phyloP scores from a whole-genome alignment of 2,113 vertebrate genomes.

The Aspiorhynchus laticeps region DNA sequence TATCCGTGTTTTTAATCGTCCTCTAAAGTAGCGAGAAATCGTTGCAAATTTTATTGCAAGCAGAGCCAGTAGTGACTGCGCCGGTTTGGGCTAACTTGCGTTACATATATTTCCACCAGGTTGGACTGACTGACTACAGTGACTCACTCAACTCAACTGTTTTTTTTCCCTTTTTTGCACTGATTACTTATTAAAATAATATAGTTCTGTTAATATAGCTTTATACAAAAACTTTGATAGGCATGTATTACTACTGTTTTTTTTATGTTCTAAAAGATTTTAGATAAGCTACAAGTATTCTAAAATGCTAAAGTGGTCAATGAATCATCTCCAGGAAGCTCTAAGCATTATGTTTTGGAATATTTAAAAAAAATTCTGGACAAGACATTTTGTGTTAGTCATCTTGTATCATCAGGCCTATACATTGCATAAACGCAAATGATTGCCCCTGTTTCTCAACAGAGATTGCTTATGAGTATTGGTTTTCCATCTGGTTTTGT shows the following conservation, averaged over 20 bases:
- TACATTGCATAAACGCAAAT: conserved; percentile 49
- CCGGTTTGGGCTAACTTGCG: conserved; percentile 28
- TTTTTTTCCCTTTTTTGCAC: not conserved
- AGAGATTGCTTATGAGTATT: conserved; percentile 34
- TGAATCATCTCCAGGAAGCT: conserved; percentile 22
- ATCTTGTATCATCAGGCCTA: too few species aligned
- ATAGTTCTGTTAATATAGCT: not conserved
- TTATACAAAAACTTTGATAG: not conserved
- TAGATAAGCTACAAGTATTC: not conserved
- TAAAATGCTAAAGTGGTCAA: not conserved
- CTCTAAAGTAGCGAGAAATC: conserved; percentile 45
- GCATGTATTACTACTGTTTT: not conserved
- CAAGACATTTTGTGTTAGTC: too few species aligned
- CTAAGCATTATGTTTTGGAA: not conserved
- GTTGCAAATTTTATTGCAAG: conserved; percentile 35
- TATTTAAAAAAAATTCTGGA: too few species aligned
- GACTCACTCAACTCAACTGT: not conserved
- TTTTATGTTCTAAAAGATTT: not conserved
- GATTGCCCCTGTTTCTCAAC: conserved; percentile 17
- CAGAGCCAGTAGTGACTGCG: conserved; percentile 21
- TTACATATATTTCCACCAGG: conserved; percentile 15
- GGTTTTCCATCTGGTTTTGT: conserved; percentile 51
- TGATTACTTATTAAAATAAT: not conserved
- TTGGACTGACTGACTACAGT: conserved; percentile 8
- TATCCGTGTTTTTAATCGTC: conserved; percentile 48